Base-by-base conservation (phyloP, 1,140 invertebrate genomes). In the Campoletis sonorensis region DNA sequence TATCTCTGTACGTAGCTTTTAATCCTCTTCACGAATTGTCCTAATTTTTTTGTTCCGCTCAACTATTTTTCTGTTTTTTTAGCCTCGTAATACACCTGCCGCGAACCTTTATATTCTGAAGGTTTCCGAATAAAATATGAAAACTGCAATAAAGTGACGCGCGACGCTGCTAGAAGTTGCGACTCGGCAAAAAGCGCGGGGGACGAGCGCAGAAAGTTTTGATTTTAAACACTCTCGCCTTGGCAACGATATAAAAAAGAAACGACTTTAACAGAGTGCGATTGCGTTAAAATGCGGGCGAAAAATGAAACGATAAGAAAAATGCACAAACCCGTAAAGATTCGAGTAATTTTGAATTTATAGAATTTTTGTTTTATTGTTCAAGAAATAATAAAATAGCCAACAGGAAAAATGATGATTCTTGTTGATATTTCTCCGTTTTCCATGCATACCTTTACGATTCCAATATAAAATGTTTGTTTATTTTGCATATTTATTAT, bases 81-180 rank as follows among this genome's bases (percentile, higher is more conserved):
- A 68, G 27, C 33, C 33, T 79, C 58, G 37, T 40, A 21, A 58
- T 37, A n/a, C 27, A 40, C 40, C 61, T n/a, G 73, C 23, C 54
- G 40, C 26, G 54, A 23, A 10, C n/a, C n/a, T 45, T 79, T 70
- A 54, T 76, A 58, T 23, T 79, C 79, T 33, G 40, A 18, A 71
- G 10, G 18, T 30, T 67, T 13, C 61, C 16, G 61, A 77, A 84
- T 84, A 75, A 84, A 82, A 84, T 84, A 84, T 84, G 71, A 84
- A 84, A 84, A 82, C 82, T 75, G 80, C 79, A 84, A 84, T 84
- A 82, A 84, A 84, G 68, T 11, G 40, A 45, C 8, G 40, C 37
- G 4, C 79, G 27, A 30, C 82, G 40, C 54, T 61, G 72, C 27
- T 33, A 30, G n/a, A 2, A 13, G 26, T 68, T 30, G 54, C 54